Conservation (phyloP, 2,888 invertebrate species). For the Rhopalosiphum nymphaeae region DNA sequence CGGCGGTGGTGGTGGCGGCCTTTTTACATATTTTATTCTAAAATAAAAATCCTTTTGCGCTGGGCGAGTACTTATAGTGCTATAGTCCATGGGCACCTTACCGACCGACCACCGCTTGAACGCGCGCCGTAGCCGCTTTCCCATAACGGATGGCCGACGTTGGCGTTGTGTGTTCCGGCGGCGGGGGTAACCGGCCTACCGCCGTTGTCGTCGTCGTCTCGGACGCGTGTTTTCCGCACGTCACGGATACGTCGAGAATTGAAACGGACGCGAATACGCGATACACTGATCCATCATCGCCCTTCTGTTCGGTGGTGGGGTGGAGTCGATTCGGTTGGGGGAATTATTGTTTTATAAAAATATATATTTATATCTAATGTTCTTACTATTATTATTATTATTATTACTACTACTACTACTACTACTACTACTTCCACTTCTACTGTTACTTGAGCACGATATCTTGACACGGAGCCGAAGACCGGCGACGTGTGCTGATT, state of each 20-base stretch:
- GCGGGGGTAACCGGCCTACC: not conserved
- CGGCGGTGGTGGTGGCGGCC: not conserved
- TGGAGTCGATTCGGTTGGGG: not conserved
- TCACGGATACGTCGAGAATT: not conserved
- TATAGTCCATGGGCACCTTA: not conserved
- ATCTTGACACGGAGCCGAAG: not conserved
- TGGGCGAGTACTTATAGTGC: not conserved
- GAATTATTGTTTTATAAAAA: not conserved
- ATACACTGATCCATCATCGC: not conserved
- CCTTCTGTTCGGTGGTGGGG: not conserved
- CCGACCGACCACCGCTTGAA: not conserved
- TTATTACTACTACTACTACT: not conserved
- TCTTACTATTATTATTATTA: not conserved
- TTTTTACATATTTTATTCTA: not conserved
- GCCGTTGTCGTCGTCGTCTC: not conserved
- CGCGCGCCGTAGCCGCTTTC: not conserved
- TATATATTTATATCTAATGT: not conserved
- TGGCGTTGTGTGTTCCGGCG: not conserved
- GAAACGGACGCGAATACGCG: not conserved
- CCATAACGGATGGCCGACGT: not conserved
- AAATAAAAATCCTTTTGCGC: not conserved
- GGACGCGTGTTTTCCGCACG: constrained; percentile 33
- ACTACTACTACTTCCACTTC: too few relatives aligned
- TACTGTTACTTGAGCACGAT: not conserved
- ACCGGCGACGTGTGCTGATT: not conserved